A percentile compares a stretch with the other conserved stretches of the same genome.
These are phyloP conservation scores for Arctocebus calabarensis DNA, from an alignment of 2,797 vertebrate genomes.

Conservation along the genomic window DNA sequence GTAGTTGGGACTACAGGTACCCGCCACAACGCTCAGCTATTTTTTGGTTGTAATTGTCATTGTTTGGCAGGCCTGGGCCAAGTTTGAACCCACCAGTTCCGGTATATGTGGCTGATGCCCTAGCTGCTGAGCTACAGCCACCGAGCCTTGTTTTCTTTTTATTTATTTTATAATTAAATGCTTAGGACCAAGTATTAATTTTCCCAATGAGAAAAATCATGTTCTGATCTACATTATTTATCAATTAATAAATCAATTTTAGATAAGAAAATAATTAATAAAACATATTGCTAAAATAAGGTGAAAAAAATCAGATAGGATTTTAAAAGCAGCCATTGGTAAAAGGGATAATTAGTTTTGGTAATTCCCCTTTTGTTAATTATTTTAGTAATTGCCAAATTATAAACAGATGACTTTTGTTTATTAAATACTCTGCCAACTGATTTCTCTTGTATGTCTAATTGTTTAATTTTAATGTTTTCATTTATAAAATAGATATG, in stretches of 20 bases:
- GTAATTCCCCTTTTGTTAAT: neutral
- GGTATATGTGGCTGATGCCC: too few relatives aligned
- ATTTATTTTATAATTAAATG: slow-evolving; percentile 20
- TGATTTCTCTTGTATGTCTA: neutral
- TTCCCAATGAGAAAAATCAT: neutral
- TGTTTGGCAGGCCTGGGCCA: too few relatives aligned
- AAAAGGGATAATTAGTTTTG: neutral
- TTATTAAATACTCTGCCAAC: neutral
- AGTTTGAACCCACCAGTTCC: too few relatives aligned
- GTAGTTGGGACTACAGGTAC: too few relatives aligned
- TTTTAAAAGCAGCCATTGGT: neutral
- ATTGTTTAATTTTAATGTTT: slow-evolving; percentile 4
- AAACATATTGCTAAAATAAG: neutral
- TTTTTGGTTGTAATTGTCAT: too few relatives aligned
- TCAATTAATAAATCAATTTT: neutral
- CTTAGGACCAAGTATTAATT: slow-evolving; percentile 35
- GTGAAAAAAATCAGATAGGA: slow-evolving; percentile 32
- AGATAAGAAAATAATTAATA: neutral
- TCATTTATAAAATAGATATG: slow-evolving; percentile 33
- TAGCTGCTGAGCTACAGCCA: too few relatives aligned
- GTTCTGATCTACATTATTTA: neutral
- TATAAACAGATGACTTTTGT: neutral
- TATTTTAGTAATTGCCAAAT: neutral
- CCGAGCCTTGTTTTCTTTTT: neutral
- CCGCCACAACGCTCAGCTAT: too few relatives aligned